Percentiles rank a stretch among this genome's conserved stretches.
These are phyloP conservation scores for Sesia bembeciformis DNA, from an alignment of 2,888 invertebrate species.

Conservation along the genomic window DNA sequence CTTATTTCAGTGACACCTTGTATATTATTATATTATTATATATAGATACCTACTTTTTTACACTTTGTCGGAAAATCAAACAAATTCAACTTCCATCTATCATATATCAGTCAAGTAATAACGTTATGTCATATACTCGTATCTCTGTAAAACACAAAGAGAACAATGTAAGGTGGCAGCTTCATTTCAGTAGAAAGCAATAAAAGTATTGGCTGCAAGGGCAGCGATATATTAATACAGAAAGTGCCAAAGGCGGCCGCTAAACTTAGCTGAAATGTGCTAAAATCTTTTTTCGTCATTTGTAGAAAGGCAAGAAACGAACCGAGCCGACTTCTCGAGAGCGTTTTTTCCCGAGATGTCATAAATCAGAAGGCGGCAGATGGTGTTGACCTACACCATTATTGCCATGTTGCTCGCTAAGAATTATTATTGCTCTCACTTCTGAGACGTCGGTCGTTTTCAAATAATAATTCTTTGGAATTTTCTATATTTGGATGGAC, in stretches of 20 bases:
- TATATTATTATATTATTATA: no score
- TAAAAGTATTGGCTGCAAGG: not conserved
- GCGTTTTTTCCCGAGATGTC: constrained; percentile 51
- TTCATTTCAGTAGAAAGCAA: not conserved
- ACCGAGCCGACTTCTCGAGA: constrained; percentile 31
- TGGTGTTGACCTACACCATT: constrained; percentile 65
- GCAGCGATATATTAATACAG: not conserved
- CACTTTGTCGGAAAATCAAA: no score
- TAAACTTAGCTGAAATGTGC: constrained; percentile 31
- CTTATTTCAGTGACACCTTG: no score
- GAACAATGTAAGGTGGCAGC: no score
- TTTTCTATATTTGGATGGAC: constrained; percentile 6
- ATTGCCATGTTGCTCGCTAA: constrained; percentile 59
- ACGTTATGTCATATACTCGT: no score
- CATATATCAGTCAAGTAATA: no score
- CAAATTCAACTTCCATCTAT: no score
- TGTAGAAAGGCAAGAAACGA: constrained; percentile 41
- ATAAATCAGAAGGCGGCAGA: constrained; percentile 65
- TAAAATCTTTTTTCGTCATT: constrained; percentile 50
- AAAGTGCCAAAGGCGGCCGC: constrained; percentile 5
- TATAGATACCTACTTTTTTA: no score
- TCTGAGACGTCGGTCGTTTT: constrained; percentile 28
- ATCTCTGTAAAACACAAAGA: no score
- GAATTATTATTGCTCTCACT: constrained; percentile 52
- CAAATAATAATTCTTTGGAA: constrained; percentile 30